phyloP scores from a whole-genome alignment of 2,113 vertebrate species.

The Labeo rohita region DNA sequence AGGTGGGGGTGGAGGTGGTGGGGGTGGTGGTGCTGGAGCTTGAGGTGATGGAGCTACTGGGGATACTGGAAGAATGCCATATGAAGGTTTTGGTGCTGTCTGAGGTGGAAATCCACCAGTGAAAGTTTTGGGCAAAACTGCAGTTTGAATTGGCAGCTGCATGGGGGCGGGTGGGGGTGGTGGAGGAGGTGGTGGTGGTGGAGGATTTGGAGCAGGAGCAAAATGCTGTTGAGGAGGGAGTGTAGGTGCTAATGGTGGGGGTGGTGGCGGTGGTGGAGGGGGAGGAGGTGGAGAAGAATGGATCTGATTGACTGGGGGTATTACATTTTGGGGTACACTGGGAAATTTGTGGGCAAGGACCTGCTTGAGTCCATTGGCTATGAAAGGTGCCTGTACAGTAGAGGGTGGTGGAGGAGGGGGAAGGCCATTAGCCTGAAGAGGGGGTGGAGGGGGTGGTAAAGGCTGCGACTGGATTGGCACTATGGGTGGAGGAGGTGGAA shows the following conservation, averaged over 20 bases:
- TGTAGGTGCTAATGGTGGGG: slow-evolving; percentile 60
- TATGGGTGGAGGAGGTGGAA: slow-evolving; percentile 64
- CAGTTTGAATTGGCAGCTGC: slow-evolving; percentile 64
- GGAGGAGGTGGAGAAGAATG: slow-evolving; percentile 65
- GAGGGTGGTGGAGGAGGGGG: slow-evolving; percentile 37
- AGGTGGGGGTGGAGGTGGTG: slow-evolving; percentile 60
- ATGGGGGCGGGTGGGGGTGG: slow-evolving; percentile 62
- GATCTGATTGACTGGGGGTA: slow-evolving; percentile 53
- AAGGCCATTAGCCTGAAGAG: slow-evolving; percentile 68
- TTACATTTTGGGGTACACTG: slow-evolving; percentile 75
- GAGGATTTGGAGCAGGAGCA: slow-evolving; percentile 56
- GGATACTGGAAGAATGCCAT: slow-evolving; percentile 60
- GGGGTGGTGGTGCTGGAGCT: slow-evolving; percentile 46
- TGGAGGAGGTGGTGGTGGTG: slow-evolving; percentile 62
- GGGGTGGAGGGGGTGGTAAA: slow-evolving; percentile 75
- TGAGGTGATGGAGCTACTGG: slow-evolving; percentile 69
- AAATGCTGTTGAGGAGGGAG: slow-evolving; percentile 63
- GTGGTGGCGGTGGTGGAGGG: slow-evolving; percentile 65
- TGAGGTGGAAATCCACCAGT: slow-evolving; percentile 73
- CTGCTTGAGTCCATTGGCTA: slow-evolving; percentile 63
- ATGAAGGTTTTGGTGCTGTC: slow-evolving; percentile 70
- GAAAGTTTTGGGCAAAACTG: slow-evolving; percentile 81
- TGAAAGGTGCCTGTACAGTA: slow-evolving; percentile 9
- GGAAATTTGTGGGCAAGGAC: slow-evolving; percentile 77
- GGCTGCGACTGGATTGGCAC: slow-evolving; percentile 75